A percentile compares a stretch with the other conserved stretches of the same genome.
phyloP scores from a whole-genome alignment of 1,140 invertebrate genomes.

The Aricia agestis region DNA sequence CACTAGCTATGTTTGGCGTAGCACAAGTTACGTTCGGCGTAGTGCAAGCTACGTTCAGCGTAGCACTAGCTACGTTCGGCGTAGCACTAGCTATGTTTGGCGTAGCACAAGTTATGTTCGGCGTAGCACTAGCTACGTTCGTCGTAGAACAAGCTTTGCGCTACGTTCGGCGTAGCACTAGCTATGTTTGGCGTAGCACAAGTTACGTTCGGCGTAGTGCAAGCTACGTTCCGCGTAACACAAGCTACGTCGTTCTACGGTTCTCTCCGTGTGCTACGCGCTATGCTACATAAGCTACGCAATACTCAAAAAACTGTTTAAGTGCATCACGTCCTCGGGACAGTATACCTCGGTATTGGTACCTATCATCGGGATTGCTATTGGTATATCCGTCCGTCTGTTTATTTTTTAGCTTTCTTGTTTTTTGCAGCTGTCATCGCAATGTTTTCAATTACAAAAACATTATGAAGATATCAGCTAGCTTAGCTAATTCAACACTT shows the following conservation, averaged over 20 bases:
- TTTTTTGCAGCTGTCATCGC: too few species aligned
- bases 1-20: background rate
- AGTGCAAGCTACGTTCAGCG: background rate
- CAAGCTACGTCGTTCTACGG: background rate
- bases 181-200: background rate
- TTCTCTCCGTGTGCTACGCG: background rate
- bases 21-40: background rate
- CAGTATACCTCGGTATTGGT: too few species aligned
- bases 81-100: background rate
- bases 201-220: background rate
- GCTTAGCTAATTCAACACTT: too few species aligned
- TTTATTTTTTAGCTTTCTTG: too few species aligned
- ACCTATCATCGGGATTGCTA: too few species aligned
- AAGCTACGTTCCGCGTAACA: background rate
- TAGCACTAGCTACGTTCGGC: background rate
- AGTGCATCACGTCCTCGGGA: too few species aligned
- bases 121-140: background rate
- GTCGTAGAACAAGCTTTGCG: too few species aligned
- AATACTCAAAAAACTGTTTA: too few species aligned
- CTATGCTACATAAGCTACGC: background rate
- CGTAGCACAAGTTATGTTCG: background rate
- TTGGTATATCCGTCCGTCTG: too few species aligned
- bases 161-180: background rate
- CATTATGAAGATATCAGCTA: too few species aligned
- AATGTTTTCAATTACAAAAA: too few species aligned